Evolutionary conservation across 2,797 vertebrate genomes (phyloP).

Genomic region (Helicolenus hilgendorfi): DNA sequence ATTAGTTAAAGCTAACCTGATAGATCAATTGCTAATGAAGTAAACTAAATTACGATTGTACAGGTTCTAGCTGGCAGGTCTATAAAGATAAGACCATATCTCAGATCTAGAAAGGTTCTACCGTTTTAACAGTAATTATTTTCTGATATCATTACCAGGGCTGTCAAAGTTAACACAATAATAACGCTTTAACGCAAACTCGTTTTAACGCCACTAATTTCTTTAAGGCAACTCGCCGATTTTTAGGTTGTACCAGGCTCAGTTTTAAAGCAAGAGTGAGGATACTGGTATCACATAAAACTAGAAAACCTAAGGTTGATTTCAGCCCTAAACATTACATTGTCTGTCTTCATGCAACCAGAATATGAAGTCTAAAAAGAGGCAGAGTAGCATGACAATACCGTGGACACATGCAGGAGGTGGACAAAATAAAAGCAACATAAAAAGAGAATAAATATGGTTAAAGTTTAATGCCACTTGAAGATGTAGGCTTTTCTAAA

Average conservation of each 20-base stretch:
- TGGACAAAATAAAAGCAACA: background rate
- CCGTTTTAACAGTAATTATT: background rate
- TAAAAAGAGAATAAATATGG: background rate
- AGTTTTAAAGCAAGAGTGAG: too few relatives aligned
- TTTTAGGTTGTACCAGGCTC: too few relatives aligned
- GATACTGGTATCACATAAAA: too few relatives aligned
- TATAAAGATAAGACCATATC: background rate
- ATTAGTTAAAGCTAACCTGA: too few relatives aligned
- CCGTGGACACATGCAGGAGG: too few relatives aligned
- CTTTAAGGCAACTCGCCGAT: fast-evolving
- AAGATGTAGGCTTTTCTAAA: background rate
- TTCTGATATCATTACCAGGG: background rate
- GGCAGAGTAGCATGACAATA: too few relatives aligned
- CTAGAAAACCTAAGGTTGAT: too few relatives aligned
- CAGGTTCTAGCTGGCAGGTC: background rate
- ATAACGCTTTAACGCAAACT: too few relatives aligned
- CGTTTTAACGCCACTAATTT: too few relatives aligned
- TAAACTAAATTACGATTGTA: background rate
- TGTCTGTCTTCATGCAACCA: background rate
- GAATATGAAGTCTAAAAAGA: too few relatives aligned
- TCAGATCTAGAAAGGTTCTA: background rate
- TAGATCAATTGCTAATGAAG: too few relatives aligned
- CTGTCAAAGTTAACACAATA: too few relatives aligned
- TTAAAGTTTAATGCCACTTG: background rate
- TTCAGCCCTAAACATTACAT: background rate